Percentiles rank a stretch among this genome's conserved stretches.
Conservation (phyloP, 2,888 invertebrate species). For the Stenotaenia linearis region DNA sequence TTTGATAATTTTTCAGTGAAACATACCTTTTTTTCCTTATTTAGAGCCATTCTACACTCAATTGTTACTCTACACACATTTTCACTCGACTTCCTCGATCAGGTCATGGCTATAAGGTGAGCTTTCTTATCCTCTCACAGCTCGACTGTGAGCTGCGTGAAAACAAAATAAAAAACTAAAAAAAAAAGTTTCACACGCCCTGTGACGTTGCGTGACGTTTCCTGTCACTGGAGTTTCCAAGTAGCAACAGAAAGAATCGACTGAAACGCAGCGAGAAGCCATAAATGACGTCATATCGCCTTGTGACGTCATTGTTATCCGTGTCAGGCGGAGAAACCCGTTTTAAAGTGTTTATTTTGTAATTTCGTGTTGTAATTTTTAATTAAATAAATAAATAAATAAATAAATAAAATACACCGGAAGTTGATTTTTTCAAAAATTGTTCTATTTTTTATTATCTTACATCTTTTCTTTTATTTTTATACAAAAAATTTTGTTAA, state of each 20-base stretch:
- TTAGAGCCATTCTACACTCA: neutral
- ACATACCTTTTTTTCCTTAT: neutral
- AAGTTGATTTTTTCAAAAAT: too few relatives aligned
- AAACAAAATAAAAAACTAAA: neutral
- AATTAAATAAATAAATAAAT: too few relatives aligned
- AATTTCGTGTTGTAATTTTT: too few relatives aligned
- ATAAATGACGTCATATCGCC: neutral
- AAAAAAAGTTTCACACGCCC: conserved; percentile 15
- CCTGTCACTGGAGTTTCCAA: conserved; percentile 12
- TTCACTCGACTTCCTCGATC: neutral
- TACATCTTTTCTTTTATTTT: too few relatives aligned
- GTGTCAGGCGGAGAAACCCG: too few relatives aligned
- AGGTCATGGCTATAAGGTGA: neutral
- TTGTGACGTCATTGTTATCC: too few relatives aligned
- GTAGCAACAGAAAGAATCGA: neutral
- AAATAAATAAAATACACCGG: too few relatives aligned
- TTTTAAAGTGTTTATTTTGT: too few relatives aligned
- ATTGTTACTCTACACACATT: neutral
- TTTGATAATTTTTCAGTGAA: too few relatives aligned
- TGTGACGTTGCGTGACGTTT: neutral
- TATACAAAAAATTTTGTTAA: too few relatives aligned
- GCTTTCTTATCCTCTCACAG: conserved; percentile 8
- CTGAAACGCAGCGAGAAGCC: neutral
- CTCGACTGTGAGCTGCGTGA: neutral
- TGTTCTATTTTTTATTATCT: too few relatives aligned